Conservation (phyloP, 1,140 invertebrate species). For the Armadillidium nasatum region DNA sequence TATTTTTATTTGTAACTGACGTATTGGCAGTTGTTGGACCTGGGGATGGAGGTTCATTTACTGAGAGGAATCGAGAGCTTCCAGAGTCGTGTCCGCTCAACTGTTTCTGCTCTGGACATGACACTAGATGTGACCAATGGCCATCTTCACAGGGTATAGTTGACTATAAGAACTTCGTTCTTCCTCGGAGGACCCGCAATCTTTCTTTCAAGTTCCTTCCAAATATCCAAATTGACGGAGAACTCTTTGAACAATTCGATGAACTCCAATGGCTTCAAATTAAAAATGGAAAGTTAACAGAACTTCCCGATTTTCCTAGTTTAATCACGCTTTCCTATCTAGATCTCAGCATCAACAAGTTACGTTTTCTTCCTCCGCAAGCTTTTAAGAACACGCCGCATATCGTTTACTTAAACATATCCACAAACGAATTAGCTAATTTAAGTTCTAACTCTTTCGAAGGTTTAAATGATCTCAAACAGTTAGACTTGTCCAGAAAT, state of each 20-base stretch:
- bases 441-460: not conserved
- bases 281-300: not conserved
- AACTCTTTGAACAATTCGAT: not conserved
- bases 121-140: not conserved
- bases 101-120: not conserved
- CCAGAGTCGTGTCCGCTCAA: not conserved
- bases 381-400: not conserved
- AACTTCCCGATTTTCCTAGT: not conserved
- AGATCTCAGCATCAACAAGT: not conserved
- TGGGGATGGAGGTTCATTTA: not conserved
- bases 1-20: no score
- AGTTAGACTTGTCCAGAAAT: conserved; percentile 2
- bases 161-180: not conserved
- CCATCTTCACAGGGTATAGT: not conserved
- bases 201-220: not conserved
- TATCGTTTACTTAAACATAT: not conserved
- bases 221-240: not conserved
- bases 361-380: not conserved
- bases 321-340: not conserved
- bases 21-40: not conserved
- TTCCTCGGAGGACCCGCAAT: not conserved
- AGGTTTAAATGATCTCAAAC: not conserved
- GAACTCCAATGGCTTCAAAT: not conserved
- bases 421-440: not conserved
- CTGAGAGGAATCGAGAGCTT: not conserved